phyloP scores from a whole-genome alignment of 2,113 vertebrate genomes.

The Cacatua alba region DNA sequence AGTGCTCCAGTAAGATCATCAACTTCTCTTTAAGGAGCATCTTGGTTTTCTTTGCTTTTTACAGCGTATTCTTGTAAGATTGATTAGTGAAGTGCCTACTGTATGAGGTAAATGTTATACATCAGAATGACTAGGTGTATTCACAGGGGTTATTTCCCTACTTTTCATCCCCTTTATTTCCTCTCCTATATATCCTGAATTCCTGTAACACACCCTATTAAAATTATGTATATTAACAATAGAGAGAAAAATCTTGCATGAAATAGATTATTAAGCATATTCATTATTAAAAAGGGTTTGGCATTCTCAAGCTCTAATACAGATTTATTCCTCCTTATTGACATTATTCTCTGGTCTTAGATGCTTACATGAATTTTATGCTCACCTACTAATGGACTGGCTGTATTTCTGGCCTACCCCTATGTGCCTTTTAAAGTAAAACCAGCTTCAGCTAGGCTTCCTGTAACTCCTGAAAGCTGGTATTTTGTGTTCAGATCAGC shows the following conservation, averaged over 20 bases:
- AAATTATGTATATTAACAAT: background rate
- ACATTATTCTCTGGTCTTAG: background rate
- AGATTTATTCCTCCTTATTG: background rate
- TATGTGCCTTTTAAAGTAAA: background rate
- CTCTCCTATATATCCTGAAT: background rate
- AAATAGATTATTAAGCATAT: background rate
- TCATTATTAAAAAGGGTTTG: background rate
- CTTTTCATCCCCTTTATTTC: background rate
- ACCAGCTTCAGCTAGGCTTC: background rate
- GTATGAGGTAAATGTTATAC: background rate
- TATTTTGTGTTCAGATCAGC: background rate
- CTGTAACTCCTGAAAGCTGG: background rate
- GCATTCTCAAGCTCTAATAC: background rate
- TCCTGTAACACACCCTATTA: background rate
- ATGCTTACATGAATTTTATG: background rate
- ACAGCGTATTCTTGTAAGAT: background rate
- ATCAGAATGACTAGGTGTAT: background rate
- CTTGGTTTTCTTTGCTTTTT: background rate
- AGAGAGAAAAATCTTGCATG: background rate
- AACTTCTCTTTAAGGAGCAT: background rate
- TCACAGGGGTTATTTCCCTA: background rate
- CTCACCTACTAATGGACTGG: background rate
- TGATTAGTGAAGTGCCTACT: background rate
- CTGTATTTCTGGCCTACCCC: background rate
- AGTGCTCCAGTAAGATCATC: background rate